Conservation (phyloP, 1,140 invertebrate genomes). For the Pantala flavescens region DNA sequence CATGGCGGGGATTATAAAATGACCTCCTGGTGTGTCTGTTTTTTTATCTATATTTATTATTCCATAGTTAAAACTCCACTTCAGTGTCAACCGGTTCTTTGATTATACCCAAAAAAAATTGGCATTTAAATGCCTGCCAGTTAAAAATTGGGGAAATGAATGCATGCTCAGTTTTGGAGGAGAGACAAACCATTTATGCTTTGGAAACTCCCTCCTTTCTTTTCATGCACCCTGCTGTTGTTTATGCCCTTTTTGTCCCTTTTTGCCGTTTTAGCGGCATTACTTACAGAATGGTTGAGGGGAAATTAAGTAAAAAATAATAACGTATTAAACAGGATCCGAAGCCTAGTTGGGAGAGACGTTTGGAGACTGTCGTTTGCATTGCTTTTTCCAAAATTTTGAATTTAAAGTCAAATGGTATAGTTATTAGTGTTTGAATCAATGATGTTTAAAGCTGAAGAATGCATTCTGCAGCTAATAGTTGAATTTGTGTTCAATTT, state of each 20-base stretch:
- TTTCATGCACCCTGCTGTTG: neutral
- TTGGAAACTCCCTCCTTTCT: neutral
- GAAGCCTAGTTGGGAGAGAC: neutral
- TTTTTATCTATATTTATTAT: slow-evolving; percentile 4
- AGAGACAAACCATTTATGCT: neutral
- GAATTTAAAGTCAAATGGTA: slow-evolving; percentile 10
- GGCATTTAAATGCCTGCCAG: neutral
- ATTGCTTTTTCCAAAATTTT: slow-evolving; percentile 9
- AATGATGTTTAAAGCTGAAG: neutral
- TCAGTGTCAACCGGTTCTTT: neutral
- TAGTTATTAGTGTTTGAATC: slow-evolving; percentile 10
- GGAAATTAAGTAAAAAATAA: neutral
- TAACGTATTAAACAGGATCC: neutral
- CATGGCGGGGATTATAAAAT: neutral
- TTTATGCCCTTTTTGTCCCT: slow-evolving; percentile 9
- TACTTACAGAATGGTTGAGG: slow-evolving; percentile 9
- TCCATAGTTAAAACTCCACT: slow-evolving; percentile 9
- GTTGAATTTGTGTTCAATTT: slow-evolving; percentile 7
- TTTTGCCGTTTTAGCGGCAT: neutral
- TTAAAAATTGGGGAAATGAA: neutral
- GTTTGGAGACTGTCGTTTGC: neutral
- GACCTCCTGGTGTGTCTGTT: neutral
- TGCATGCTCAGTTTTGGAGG: neutral
- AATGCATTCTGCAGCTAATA: neutral
- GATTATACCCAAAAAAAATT: neutral